Evolutionary conservation across 2,888 invertebrate species (phyloP), one percentile per base, ranked within the genome.

Genomic region (Ptilodon capucinus): DNA sequence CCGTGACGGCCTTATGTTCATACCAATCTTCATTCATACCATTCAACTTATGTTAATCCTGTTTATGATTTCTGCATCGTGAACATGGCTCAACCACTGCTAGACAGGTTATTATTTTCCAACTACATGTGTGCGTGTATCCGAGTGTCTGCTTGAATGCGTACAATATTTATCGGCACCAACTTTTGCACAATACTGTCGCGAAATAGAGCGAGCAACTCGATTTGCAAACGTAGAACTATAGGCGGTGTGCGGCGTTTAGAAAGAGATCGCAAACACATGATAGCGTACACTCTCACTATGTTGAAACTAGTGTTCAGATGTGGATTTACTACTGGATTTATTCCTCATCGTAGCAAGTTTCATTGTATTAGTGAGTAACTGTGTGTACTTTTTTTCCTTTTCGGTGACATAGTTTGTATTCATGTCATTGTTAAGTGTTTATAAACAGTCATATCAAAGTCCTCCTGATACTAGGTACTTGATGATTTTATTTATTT

Each of bases 221-320:
- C 54, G 58, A 64, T 64, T 49, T 32, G 48, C 41, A 25, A 57
- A 52, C 43, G 47, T 56, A 53, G 60, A 49, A 44, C 39, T 60
- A 48, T 44, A 40, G 46, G 17, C 41, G 38, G 13, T 52, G 5
- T 9, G 13, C 2, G 6, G 58, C 48, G 49, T 52, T 51, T 58
- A n/a, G 16, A 36, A 42, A 40, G 38, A 41, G 34, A 36, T 45
- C 39, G 39, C 14, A 17, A 44, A 25, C 30, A 18, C 9, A 19
- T 18, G 13, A 2, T 36, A 18, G 2, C 18, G 18, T n/a, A 3
- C 25, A 42, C 16, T 32, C 6, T 28, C 2, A 18, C 13, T 50
- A 45, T 40, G 23, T 42, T 17, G 23, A 23, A 42, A 49, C 45
- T 47, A 43, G 40, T 42, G 8, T 41, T 45, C n/a, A n/a, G n/a